These are phyloP conservation scores for Macroglossus sobrinus DNA, from an alignment of 2,113 vertebrate species.

Conservation along the genomic window DNA sequence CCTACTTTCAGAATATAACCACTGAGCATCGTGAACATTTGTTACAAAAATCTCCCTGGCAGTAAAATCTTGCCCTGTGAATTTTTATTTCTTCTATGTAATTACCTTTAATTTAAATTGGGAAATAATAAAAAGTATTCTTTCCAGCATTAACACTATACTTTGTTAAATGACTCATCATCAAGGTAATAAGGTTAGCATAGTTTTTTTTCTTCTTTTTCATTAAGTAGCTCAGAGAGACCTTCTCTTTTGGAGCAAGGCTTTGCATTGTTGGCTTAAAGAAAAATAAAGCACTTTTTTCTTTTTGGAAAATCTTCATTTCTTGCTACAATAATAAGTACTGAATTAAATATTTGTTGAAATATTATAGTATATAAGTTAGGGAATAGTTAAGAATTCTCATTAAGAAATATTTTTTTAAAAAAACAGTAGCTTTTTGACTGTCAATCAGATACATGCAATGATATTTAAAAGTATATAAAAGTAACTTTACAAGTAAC, in stretches of 20 bases:
- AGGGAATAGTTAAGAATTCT: neutral
- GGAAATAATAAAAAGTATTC: neutral
- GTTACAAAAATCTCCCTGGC: constrained; percentile 48
- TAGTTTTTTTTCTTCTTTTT: neutral
- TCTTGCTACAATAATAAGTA: neutral
- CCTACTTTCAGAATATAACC: neutral
- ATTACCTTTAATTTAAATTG: constrained; percentile 19
- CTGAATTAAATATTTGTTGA: neutral
- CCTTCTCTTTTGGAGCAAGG: constrained; percentile 12
- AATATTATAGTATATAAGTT: neutral
- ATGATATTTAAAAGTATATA: constrained; percentile 21
- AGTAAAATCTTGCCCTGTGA: constrained; percentile 72
- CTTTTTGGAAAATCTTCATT: constrained; percentile 12
- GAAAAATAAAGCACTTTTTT: neutral
- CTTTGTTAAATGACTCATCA: constrained; percentile 16
- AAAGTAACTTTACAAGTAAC: constrained; percentile 24
- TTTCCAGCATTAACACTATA: neutral
- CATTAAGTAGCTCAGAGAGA: neutral
- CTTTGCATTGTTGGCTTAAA: neutral
- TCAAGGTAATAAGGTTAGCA: neutral
- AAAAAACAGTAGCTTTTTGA: neutral
- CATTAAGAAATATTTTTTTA: neutral
- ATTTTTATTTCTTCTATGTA: constrained; percentile 21
- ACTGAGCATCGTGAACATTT: neutral
- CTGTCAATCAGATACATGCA: neutral